Evolutionary conservation across 1,140 invertebrate genomes (phyloP).

Genomic region (Calliphora vicina): DNA sequence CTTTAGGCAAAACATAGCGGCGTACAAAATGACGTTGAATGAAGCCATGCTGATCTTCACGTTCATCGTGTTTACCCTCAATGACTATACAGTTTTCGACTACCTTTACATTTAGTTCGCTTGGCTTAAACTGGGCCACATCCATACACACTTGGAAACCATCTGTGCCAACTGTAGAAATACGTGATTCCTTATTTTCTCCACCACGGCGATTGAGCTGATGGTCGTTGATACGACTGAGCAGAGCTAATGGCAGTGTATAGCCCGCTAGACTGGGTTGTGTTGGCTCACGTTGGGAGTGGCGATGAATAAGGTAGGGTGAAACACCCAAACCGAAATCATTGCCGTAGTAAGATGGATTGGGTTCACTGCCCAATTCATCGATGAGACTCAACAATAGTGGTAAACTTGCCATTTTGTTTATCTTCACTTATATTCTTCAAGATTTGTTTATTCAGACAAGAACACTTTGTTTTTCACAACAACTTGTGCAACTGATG

Average conservation of each 20-base stretch:
- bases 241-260: conserved; percentile 15
- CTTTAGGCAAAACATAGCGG: conserved; percentile 71
- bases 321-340: conserved; percentile 38
- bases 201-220: conserved; percentile 25
- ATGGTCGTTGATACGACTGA: conserved; percentile 38
- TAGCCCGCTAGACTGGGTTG: not conserved
- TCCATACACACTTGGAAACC: conserved; percentile 69
- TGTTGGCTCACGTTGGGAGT: conserved; percentile 14
- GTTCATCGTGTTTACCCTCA: conserved; percentile 74
- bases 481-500: not conserved
- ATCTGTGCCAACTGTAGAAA: conserved; percentile 40
- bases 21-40: conserved; percentile 74
- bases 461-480: not conserved
- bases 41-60: conserved; percentile 68
- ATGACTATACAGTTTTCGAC: conserved; percentile 71
- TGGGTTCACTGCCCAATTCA: conserved; percentile 32
- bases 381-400: conserved; percentile 37
- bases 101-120: conserved; percentile 78
- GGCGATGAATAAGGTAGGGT: conserved; percentile 31
- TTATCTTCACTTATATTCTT: not conserved
- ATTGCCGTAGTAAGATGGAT: conserved; percentile 36
- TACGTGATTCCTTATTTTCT: conserved; percentile 50
- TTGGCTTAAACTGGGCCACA: conserved; percentile 73
- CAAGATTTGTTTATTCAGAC: not conserved
- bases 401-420: conserved; percentile 36